These are phyloP conservation scores for Psittacula derbiana DNA, from an alignment of 2,797 vertebrate genomes.

Conservation along the genomic window DNA sequence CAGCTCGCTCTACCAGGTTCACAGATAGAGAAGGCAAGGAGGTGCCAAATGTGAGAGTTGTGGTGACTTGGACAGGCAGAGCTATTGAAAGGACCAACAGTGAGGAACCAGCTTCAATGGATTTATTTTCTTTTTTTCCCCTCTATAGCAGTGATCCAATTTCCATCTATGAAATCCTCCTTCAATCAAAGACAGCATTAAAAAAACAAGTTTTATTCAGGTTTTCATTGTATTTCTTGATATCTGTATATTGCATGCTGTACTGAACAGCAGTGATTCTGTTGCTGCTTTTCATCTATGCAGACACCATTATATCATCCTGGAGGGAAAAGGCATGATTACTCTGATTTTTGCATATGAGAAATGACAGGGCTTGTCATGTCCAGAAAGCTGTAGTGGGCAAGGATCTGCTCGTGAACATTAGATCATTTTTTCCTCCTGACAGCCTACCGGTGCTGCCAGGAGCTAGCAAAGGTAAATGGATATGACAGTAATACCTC, in stretches of 20 bases:
- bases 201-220: background rate
- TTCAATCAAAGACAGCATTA: background rate
- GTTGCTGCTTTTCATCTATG: background rate
- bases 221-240: background rate
- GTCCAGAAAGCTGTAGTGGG: background rate
- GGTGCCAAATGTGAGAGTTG: background rate
- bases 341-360: conserved; percentile 45
- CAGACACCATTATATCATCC: background rate
- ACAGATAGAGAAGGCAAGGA: background rate
- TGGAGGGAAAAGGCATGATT: conserved; percentile 1
- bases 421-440: conserved; percentile 14
- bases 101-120: background rate
- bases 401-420: conserved; percentile 47
- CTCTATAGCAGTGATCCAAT: background rate
- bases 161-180: background rate
- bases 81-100: background rate
- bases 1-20: background rate
- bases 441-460: conserved; percentile 29
- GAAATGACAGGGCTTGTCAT: conserved; percentile 51
- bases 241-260: background rate
- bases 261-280: background rate
- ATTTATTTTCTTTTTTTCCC: background rate
- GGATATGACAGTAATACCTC: conserved; percentile 14
- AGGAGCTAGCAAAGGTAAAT: conserved; percentile 28
- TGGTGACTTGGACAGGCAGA: background rate